A percentile compares a stretch with the other conserved stretches of the same genome.
Evolutionary conservation across 2,888 invertebrate genomes (phyloP).

Genomic region (Caenorhabditis imperialis): DNA sequence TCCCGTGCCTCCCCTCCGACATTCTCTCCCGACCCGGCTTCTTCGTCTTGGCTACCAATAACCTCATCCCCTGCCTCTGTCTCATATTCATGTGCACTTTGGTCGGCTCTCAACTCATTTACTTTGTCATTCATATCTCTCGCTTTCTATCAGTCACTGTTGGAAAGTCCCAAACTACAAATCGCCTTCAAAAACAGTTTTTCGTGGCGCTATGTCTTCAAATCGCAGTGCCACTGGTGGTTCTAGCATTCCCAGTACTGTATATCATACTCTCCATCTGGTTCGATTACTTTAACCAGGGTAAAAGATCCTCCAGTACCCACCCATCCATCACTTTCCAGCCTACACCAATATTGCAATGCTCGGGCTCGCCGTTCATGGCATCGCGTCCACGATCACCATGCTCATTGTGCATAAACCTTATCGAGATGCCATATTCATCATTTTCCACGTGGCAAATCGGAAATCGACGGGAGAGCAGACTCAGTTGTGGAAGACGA

Average conservation of each 20-base stretch:
- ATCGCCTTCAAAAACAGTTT: constrained; percentile 36
- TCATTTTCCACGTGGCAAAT: too few relatives aligned
- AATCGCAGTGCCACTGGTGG: constrained; percentile 14
- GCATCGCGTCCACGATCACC: constrained; percentile 24
- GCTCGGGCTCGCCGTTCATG: constrained; percentile 24
- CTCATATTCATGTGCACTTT: constrained; percentile 15
- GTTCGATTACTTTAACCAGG: constrained; percentile 39
- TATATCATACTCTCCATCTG: constrained; percentile 29
- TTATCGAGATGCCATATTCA: constrained; percentile 19
- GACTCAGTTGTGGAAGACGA: constrained; percentile 25
- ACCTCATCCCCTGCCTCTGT: constrained; percentile 24
- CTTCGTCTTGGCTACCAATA: constrained; percentile 22
- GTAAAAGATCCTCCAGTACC: too few relatives aligned
- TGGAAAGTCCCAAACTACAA: constrained; percentile 26
- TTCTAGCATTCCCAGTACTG: constrained; percentile 17
- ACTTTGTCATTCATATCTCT: constrained; percentile 10
- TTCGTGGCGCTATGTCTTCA: constrained; percentile 39
- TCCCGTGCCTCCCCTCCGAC: constrained; percentile 27
- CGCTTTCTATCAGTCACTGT: constrained; percentile 24
- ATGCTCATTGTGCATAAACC: constrained; percentile 40
- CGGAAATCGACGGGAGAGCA: too few relatives aligned
- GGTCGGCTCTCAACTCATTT: constrained; percentile 4
- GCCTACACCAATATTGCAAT: constrained; percentile 25
- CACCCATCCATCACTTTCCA: too few relatives aligned
- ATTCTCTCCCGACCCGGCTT: constrained; percentile 24